phyloP scores from a whole-genome alignment of 2,113 vertebrate genomes.

The Thamnaconus septentrionalis region DNA sequence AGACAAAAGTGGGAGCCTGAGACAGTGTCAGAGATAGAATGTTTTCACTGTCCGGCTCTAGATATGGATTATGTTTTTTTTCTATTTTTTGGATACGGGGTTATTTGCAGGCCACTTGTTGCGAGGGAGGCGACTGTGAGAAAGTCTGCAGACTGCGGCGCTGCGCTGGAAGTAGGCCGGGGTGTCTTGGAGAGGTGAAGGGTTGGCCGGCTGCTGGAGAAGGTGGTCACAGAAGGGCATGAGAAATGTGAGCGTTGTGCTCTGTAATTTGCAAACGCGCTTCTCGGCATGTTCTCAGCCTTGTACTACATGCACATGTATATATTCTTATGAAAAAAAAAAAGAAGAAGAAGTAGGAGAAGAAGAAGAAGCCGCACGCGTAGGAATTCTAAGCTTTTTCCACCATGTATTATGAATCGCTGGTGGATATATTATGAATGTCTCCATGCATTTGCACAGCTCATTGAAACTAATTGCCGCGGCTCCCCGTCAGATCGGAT shows the following conservation, averaged over 20 bases:
- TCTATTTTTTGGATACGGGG: constrained; percentile 39
- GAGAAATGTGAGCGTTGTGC: constrained; percentile 51
- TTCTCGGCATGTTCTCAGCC: constrained; percentile 4
- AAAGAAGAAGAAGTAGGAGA: neutral
- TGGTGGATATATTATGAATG: constrained; percentile 46
- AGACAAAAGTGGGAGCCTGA: constrained; percentile 70
- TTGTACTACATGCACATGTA: constrained; percentile 11
- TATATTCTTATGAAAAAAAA: constrained; percentile 23
- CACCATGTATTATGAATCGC: constrained; percentile 42
- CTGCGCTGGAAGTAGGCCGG: constrained; percentile 35
- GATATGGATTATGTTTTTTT: constrained; percentile 64
- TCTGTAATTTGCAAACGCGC: constrained; percentile 24
- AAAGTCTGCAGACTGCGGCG: constrained; percentile 39
- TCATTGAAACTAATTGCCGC: constrained; percentile 50
- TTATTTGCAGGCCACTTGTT: constrained; percentile 53
- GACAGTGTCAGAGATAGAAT: constrained; percentile 64
- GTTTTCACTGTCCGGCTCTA: constrained; percentile 42
- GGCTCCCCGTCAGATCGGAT: constrained; percentile 19
- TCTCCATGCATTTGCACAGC: constrained; percentile 41
- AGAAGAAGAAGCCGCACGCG: neutral
- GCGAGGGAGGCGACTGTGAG: constrained; percentile 53
- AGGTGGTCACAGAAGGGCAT: constrained; percentile 53
- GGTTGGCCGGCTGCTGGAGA: constrained; percentile 41
- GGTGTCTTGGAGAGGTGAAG: constrained; percentile 26
- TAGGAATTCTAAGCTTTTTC: neutral